phyloP scores from a whole-genome alignment of 64 coral and sea anemone genomes.

The Dendrophyllia cribrosa region DNA sequence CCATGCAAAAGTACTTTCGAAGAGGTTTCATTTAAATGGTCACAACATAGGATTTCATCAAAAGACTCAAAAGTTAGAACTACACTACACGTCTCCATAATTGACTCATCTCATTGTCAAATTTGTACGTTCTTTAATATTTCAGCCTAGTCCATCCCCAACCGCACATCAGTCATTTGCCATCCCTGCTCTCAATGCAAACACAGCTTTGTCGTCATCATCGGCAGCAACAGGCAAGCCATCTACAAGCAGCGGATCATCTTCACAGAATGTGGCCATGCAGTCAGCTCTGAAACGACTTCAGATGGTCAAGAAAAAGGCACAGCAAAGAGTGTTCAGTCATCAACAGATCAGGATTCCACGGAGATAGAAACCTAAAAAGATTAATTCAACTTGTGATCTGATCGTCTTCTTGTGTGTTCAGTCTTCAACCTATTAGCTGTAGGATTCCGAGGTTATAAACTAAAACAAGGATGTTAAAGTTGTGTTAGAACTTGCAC shows the following conservation, averaged over 20 bases:
- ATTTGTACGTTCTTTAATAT: not conserved
- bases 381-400: not conserved
- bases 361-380: slow-evolving; percentile 59
- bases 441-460: no score
- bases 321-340: slow-evolving; percentile 84
- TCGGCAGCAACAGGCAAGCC: slow-evolving; percentile 37
- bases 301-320: slow-evolving; percentile 97
- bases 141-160: slow-evolving; percentile 53
- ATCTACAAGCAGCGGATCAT: slow-evolving; percentile 35
- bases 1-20: no score
- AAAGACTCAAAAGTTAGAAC: no score
- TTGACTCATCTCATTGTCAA: no score
- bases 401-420: no score
- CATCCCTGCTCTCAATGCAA: slow-evolving; percentile 75
- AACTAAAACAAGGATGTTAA: no score
- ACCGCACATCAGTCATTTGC: slow-evolving; percentile 84
- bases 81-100: no score
- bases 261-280: slow-evolving; percentile 82
- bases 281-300: slow-evolving; percentile 84
- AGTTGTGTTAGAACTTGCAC: no score
- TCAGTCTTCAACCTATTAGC: no score
- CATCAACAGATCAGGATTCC: slow-evolving; percentile 91
- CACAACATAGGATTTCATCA: no score
- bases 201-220: slow-evolving; percentile 17
- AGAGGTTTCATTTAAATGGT: no score